These are phyloP conservation scores for Cecropterus lyciades DNA, from an alignment of 1,140 invertebrate genomes.

Conservation along the genomic window DNA sequence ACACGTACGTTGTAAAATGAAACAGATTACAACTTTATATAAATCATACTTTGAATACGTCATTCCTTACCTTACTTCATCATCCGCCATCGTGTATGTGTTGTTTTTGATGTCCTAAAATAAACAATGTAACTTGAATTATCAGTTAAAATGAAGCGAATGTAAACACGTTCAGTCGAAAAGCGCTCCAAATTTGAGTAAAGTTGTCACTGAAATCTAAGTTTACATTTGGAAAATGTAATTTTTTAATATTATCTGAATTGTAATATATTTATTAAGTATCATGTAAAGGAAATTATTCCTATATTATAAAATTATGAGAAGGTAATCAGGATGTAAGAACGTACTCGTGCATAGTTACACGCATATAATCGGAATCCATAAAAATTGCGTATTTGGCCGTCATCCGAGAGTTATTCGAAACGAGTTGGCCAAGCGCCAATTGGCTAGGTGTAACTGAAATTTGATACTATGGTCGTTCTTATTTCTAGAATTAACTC, in stretches of 20 bases:
- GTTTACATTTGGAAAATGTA: too few species aligned
- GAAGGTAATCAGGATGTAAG: too few species aligned
- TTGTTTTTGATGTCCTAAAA: constrained; percentile 82
- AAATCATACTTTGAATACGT: constrained; percentile 1
- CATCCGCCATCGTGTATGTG: constrained; percentile 91
- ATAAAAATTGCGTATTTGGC: constrained; percentile 60
- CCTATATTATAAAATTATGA: too few species aligned
- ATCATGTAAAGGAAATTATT: too few species aligned
- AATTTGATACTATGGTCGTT: constrained; percentile 62
- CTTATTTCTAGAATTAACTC: constrained; percentile 31
- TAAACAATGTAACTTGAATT: constrained; percentile 20
- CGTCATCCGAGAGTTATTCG: constrained; percentile 50
- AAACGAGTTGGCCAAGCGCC: constrained; percentile 56
- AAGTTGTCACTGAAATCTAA: too few species aligned
- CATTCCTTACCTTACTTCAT: constrained; percentile 92
- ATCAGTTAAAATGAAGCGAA: too few species aligned
- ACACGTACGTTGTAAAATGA: neutral
- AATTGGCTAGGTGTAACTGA: constrained; percentile 54
- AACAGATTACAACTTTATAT: neutral
- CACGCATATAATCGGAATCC: constrained; percentile 23
- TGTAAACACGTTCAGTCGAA: too few species aligned
- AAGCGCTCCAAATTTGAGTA: too few species aligned
- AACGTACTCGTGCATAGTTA: constrained; percentile 26
- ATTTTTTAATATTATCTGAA: too few species aligned
- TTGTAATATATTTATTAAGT: too few species aligned